These are phyloP conservation scores for Zosterops pallidus DNA, from an alignment of 2,113 vertebrate genomes.

Conservation along the genomic window DNA sequence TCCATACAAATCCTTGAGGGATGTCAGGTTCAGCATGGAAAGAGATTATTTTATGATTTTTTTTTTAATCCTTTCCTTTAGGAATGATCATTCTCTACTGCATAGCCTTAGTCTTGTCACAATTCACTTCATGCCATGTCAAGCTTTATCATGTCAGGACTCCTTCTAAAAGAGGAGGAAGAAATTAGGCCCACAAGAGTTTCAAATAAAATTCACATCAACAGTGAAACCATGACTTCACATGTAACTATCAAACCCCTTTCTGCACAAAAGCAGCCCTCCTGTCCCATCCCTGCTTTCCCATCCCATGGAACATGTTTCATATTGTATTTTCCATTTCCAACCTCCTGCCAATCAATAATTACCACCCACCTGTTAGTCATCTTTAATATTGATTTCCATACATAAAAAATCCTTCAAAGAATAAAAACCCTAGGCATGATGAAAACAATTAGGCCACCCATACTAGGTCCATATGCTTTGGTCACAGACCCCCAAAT, in stretches of 20 bases:
- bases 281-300: neutral
- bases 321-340: neutral
- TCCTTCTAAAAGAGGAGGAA: neutral
- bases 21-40: neutral
- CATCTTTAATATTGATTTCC: neutral
- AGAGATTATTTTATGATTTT: neutral
- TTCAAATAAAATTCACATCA: neutral
- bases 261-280: neutral
- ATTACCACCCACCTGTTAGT: neutral
- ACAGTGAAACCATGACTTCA: neutral
- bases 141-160: neutral
- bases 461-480: neutral
- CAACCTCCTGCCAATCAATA: neutral
- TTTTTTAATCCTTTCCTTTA: neutral
- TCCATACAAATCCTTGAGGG: neutral
- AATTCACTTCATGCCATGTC: neutral
- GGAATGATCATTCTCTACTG: neutral
- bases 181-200: neutral
- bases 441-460: neutral
- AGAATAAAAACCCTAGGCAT: neutral
- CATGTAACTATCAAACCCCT: accelerated
- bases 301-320: neutral
- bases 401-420: neutral
- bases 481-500: neutral
- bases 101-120: neutral